phyloP scores from a whole-genome alignment of 2,888 invertebrate species.

The Orchesella flavescens region DNA sequence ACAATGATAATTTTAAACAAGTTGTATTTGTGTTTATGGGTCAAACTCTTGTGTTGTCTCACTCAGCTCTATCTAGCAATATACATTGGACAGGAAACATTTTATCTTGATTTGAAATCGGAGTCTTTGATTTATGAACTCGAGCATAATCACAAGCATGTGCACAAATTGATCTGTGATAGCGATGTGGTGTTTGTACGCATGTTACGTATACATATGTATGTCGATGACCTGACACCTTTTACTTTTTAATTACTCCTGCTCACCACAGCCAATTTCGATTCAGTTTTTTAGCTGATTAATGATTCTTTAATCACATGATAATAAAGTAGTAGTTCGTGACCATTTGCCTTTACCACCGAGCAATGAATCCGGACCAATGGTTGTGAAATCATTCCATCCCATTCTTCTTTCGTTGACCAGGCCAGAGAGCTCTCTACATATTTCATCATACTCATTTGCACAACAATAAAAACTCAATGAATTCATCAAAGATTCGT shows the following conservation, averaged over 20 bases:
- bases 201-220: too few species aligned
- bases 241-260: conserved; percentile 11
- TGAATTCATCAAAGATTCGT: conserved; percentile 27
- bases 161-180: background rate
- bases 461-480: conserved; percentile 27
- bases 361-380: background rate
- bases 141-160: too few species aligned
- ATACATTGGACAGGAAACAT: conserved; percentile 13
- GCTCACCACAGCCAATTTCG: background rate
- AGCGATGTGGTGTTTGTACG: background rate
- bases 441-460: conserved; percentile 33
- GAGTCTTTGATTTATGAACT: background rate
- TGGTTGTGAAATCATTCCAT: conserved; percentile 16
- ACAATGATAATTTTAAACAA: background rate
- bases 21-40: conserved; percentile 7
- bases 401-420: background rate
- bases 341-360: background rate
- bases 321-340: too few species aligned
- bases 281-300: background rate
- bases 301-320: background rate
- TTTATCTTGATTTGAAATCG: conserved; percentile 1
- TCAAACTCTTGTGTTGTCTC: background rate
- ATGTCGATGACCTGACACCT: background rate
- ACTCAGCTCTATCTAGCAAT: background rate
- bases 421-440: background rate